Percentiles rank a stretch among this genome's conserved stretches.
phyloP scores from a whole-genome alignment of 2,113 vertebrate species.

The Phrynosoma blainvillii region DNA sequence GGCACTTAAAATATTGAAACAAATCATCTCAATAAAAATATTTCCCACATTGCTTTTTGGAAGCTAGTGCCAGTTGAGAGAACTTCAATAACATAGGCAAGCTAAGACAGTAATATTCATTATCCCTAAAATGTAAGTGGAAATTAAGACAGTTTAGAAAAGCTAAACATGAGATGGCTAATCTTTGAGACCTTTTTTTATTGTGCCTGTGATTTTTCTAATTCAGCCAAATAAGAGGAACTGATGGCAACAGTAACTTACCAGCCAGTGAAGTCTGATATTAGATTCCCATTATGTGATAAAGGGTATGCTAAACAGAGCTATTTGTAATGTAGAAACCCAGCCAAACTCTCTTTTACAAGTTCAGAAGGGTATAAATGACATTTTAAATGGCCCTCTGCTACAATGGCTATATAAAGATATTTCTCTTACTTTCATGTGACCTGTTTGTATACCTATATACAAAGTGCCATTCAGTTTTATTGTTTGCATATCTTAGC shows the following conservation, averaged over 20 bases:
- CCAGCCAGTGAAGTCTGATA: slow-evolving; percentile 57
- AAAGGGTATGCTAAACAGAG: slow-evolving; percentile 60
- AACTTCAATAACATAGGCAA: slow-evolving; percentile 63
- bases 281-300: slow-evolving; percentile 57
- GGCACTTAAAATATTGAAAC: slow-evolving; percentile 63
- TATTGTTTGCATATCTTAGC: slow-evolving; percentile 64
- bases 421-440: slow-evolving; percentile 64
- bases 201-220: slow-evolving; percentile 65
- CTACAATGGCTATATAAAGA: slow-evolving; percentile 71
- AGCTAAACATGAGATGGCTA: slow-evolving; percentile 63
- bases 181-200: slow-evolving; percentile 57
- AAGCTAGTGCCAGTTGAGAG: slow-evolving; percentile 57
- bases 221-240: slow-evolving; percentile 67
- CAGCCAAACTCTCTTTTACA: slow-evolving; percentile 62
- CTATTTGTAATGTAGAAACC: slow-evolving; percentile 65
- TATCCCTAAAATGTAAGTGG: slow-evolving; percentile 52
- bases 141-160: slow-evolving; percentile 62
- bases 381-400: slow-evolving; percentile 69
- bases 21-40: slow-evolving; percentile 66
- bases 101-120: slow-evolving; percentile 59
- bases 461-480: slow-evolving; percentile 65
- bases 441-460: slow-evolving; percentile 60
- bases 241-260: slow-evolving; percentile 61
- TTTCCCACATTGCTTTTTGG: slow-evolving; percentile 62
- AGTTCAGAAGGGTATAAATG: slow-evolving; percentile 67